Evolutionary conservation across 2,113 vertebrate genomes (phyloP).

Genomic region (Vombatus ursinus): DNA sequence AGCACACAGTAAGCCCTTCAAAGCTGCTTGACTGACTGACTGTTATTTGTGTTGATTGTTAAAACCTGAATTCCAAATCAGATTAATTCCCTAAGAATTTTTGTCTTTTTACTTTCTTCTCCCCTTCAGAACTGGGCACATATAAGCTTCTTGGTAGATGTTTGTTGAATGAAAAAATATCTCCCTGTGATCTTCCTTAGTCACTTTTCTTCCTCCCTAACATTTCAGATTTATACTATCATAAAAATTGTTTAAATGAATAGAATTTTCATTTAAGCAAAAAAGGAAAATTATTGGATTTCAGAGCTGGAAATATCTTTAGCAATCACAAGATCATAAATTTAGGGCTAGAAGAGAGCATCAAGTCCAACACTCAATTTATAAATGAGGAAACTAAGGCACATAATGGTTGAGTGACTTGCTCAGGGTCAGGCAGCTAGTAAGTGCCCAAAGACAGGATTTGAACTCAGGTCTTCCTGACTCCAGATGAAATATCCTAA

Average conservation of each 20-base stretch:
- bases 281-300: neutral
- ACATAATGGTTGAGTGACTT: neutral
- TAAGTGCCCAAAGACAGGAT: neutral
- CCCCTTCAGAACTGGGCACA: constrained; percentile 22
- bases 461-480: neutral
- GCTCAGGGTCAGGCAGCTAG: neutral
- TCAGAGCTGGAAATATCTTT: neutral
- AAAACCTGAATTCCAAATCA: neutral
- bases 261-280: neutral
- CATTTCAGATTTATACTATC: constrained; percentile 21
- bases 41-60: neutral
- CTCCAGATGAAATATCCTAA: neutral
- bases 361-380: neutral
- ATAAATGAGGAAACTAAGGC: neutral
- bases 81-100: neutral
- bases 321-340: neutral
- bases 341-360: neutral
- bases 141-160: neutral
- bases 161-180: constrained; percentile 15
- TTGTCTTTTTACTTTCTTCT: neutral
- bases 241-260: constrained; percentile 50
- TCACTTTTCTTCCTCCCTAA: neutral
- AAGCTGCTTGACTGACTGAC: neutral
- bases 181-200: constrained; percentile 10
- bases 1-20: neutral